phyloP scores from a whole-genome alignment of 1,140 invertebrate species.

The Oncopeltus fasciatus region DNA sequence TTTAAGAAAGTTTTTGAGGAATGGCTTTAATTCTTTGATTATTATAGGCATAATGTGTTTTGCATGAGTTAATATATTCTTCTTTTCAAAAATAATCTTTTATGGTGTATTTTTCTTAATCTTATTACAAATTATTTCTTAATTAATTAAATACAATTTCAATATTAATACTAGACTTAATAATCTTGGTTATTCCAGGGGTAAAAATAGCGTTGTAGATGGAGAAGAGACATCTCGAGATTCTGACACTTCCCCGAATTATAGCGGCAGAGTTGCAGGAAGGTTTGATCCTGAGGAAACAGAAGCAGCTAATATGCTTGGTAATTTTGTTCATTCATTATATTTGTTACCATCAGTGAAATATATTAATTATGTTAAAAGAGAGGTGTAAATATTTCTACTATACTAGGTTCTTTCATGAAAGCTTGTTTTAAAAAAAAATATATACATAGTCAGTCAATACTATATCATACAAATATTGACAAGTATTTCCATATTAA shows the following conservation, averaged over 20 bases:
- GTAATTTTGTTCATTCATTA: conserved; percentile 32
- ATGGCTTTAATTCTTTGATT: too few species aligned
- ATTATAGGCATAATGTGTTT: too few species aligned
- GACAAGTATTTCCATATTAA: too few species aligned
- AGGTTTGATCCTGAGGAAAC: conserved; percentile 84
- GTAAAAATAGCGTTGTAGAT: conserved; percentile 39
- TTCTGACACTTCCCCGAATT: conserved; percentile 74
- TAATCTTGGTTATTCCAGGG: conserved; percentile 27
- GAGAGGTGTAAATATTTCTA: too few species aligned
- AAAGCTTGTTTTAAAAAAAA: too few species aligned
- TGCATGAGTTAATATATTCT: not conserved
- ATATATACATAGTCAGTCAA: too few species aligned
- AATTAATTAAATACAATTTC: too few species aligned
- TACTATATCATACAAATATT: too few species aligned
- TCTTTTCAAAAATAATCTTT: not conserved
- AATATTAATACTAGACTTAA: not conserved
- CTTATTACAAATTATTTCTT: not conserved
- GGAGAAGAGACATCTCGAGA: conserved; percentile 81
- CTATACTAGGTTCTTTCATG: too few species aligned
- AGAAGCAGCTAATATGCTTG: conserved; percentile 90
- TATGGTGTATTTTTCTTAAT: not conserved
- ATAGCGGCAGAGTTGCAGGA: conserved; percentile 34
- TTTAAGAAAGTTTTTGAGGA: too few species aligned
- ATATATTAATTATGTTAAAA: too few species aligned
- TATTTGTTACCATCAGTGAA: too few species aligned